Base-by-base conservation (phyloP, 2,113 vertebrate genomes). In the Thoracochromis brauschi region DNA sequence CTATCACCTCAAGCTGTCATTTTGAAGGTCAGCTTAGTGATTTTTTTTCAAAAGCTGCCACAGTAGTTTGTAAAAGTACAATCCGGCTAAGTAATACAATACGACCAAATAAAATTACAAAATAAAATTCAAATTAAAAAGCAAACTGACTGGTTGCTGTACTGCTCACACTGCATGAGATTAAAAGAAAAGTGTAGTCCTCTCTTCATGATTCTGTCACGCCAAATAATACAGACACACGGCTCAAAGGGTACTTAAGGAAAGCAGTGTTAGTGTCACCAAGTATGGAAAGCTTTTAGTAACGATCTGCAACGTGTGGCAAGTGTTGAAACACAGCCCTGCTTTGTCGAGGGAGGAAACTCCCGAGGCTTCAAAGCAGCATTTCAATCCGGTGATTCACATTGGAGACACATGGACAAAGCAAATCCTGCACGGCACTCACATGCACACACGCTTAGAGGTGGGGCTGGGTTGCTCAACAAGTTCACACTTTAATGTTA, bases 321-420 rank as follows among this genome's bases (percentile, higher is more conserved):
- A 86, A 91, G 79, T 87, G 85, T 91, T 91, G 91, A 84, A 95
- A 94, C 54, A 80, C 75, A 63, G 90, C 53, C 87, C 71, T 92
- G 89, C 80, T 91, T 90, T 81, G 84, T 79, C 26, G 81, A 91
- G 84, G 90, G 84, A 89, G 91, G 89, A 82, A 93, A 92, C 87
- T 84, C 92, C 75, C 58, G 53, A 87, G 83, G 88, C 92, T 89
- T 91, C 87, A 91, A 88, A 93, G 91, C 85, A 85, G 47, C 86
- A 54, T 93, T 91, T 93, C 93, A 90, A 84, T 91, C 83, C 75
- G 49, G 87, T 95, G 95, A 95, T 79, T 96, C 95, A 95, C 85
- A 53, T 26, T 6, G n/a, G 71, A 68, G 57, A 81, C 38, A 40
- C 73, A 82, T 51, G 60, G 57, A 92, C 87, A 89, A 90, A 87